Evolutionary conservation across 2,797 vertebrate genomes (phyloP), one percentile per base, ranked within the genome.

Genomic region (Sandelia bainsii): DNA sequence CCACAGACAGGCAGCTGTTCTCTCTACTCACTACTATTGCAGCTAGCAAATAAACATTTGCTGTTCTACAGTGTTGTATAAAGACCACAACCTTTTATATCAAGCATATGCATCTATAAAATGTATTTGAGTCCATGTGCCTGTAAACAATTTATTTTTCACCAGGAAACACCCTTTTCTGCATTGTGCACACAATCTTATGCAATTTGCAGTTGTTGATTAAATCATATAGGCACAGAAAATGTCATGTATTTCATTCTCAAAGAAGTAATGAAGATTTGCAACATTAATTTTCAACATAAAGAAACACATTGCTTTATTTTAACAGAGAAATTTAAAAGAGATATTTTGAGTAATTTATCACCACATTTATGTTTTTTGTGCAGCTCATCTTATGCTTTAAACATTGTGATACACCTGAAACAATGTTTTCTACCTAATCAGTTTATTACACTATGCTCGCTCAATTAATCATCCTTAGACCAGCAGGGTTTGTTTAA

Each of bases 401-500:
- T 14, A 42, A 16, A 51, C 44, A 52, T 8, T 1, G 19, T 42
- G 32, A 17, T 23, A 40, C 27, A 57, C 29, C 29, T 14, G 29
- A n/a, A 56, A 32, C 34, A 10, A 32, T 40, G 57, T 54, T 42
- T 61, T 61, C 17, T 56, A 61, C 12, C 64, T 27, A 64, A 74
- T 71, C 40, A 54, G 12, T 27, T 72, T 44, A 72, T 69, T 70
- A 49, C 60, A 29, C 63, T 37, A 16, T 13, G 39, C n/a, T 53
- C 63, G 69, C 42, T 69, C 59, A 60, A 19, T 22, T 23, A 22
- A 8, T 12, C 39, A 22, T 67, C n/a, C 42, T 10, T 37, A 51
- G 29, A 76, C 45, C 48, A 48, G 56, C n/a, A 23, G 14, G 32
- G 54, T 63, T 72, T 72, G 42, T 68, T 37, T 65, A 80, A 78